Percentiles rank a stretch among this genome's conserved stretches.
Conservation (phyloP, 1,140 invertebrate species). For the Batillaria attramentaria region DNA sequence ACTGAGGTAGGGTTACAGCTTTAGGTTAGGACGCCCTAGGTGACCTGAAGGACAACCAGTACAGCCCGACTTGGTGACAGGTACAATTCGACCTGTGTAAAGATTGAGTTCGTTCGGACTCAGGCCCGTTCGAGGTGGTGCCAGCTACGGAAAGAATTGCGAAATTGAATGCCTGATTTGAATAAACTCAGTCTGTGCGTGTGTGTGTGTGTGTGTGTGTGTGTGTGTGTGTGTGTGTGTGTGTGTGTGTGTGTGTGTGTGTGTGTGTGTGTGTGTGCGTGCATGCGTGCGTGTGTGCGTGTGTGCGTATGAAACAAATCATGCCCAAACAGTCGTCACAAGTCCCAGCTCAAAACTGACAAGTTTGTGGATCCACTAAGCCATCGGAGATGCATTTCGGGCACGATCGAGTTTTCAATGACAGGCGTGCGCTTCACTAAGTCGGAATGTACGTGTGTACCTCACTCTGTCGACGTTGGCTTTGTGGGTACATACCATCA, state of each 20-base stretch:
- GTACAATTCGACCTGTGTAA: too few relatives aligned
- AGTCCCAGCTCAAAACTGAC: background rate
- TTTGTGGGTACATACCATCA: background rate
- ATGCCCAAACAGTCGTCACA: background rate
- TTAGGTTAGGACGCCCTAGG: too few relatives aligned
- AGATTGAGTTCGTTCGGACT: too few relatives aligned
- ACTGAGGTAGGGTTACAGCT: too few relatives aligned
- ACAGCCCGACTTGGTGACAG: too few relatives aligned
- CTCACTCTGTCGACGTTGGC: background rate
- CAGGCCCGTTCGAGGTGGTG: too few relatives aligned
- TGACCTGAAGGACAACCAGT: too few relatives aligned
- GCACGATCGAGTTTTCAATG: background rate
- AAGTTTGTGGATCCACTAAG: background rate
- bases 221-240: background rate
- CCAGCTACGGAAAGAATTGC: too few relatives aligned
- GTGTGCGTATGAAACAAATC: background rate
- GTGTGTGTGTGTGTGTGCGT: background rate
- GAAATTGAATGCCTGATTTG: too few relatives aligned
- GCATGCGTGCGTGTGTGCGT: background rate
- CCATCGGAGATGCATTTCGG: background rate
- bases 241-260: background rate
- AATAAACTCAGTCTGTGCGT: too few relatives aligned
- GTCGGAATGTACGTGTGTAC: background rate
- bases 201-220: conserved; percentile 25
- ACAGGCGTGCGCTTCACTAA: background rate